Base-by-base conservation (phyloP, 2,888 invertebrate genomes). In the Theretra japonica region DNA sequence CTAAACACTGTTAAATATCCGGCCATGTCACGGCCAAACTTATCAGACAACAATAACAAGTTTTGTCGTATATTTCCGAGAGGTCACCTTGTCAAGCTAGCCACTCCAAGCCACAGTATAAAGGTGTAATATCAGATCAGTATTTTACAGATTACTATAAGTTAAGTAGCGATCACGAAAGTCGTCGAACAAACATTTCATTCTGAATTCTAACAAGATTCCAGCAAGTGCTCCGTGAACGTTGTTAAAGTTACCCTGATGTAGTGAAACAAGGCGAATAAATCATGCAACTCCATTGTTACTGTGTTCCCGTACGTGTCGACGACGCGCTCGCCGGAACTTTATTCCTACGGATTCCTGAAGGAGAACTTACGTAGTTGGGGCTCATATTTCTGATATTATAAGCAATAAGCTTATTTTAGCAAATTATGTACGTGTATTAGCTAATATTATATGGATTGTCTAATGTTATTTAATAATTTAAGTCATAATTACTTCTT, bases 301-400 rank as follows among this genome's bases (percentile, higher is more conserved):
- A 62, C 72, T 56, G 25, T 82, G 70, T 79, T 72, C 74, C 28
- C 60, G 72, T 70, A 77, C 71, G 76, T 79, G 79, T 79, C 74
- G 72, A 75, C 78, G 76, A 80, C 71, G 72, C 75, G 74, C 21
- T 62, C 56, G 30, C 23, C 28, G n/a, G 72, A 84, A 81, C 83
- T 77, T 82, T 81, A 84, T 83, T 90, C 81, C 81, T 90, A 90
- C 75, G 91, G 91, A 76, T 89, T 91, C 89, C 80, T 82, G 72
- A 73, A 85, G 81, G 81, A 83, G 82, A 74, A 79, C 83, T 83
- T 80, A 77, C 75, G 79, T 83, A 85, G 87, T 85, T 81, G 82
- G 73, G 77, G 71, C 77, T 79, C 77, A 71, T 76, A 73, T 80
- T 80, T 78, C 80, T 74, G 74, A 78, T 78, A 78, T 76, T 74